Evolutionary conservation across 2,113 vertebrate species (phyloP), one percentile per base, ranked within the genome.

Genomic region (Setophaga coronata): DNA sequence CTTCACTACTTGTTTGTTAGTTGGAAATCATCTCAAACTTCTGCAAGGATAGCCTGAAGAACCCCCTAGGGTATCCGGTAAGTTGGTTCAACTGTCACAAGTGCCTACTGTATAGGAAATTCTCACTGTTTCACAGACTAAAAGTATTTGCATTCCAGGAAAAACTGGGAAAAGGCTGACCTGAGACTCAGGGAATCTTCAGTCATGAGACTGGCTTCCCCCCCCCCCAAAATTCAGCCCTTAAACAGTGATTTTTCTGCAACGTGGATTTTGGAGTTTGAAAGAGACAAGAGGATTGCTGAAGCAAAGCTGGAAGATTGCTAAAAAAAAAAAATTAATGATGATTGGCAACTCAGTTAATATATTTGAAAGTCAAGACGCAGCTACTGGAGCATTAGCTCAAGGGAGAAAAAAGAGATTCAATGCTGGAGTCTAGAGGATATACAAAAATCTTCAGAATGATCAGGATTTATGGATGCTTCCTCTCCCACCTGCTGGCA

Each of bases 291-390:
- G 70, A 72, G 62, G 69, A 82, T 95, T 93, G 47, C 70, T 79
- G 62, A 87, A 91, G 66, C 91, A 95, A 97, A 97, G 87, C 94
- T 56, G 45, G 65, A 74, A 90, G 65, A 74, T 79, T 93, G 18
- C 40, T 76, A 77, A 90, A 93, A 81, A 93, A 93, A 94, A 87
- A 88, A 77, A 18, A 61, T 74, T 84, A 87, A 87, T 69, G 64
- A 92, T 93, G 95, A 93, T 86, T 92, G 91, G 82, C 86, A 95
- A 90, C 62, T 91, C 83, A 54, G 64, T 95, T 95, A 95, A 94
- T 95, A 89, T 53, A 89, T 94, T 93, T 94, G 74, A 95, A 97
- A 96, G 83, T 95, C 67, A 91, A 91, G 74, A 74, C 7, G 16
- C 53, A 92, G 74, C 74, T 87, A 81, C 48, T 54, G 74, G 88